phyloP scores from a whole-genome alignment of 1,140 invertebrate species.

The Stegodyphus dumicola region DNA sequence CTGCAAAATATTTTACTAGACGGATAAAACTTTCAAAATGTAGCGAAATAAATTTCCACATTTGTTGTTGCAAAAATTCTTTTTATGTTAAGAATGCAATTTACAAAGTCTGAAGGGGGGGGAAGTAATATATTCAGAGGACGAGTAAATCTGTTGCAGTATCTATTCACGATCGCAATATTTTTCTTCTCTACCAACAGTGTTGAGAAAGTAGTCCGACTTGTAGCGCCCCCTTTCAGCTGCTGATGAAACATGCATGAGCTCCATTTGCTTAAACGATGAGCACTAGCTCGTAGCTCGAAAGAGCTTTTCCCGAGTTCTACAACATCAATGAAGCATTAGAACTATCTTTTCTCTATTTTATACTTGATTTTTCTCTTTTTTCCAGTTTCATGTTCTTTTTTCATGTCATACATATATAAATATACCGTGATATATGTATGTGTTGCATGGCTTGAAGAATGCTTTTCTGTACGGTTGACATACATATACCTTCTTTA shows the following conservation, averaged over 20 bases:
- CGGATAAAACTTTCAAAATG: not conserved
- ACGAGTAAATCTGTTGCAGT: not conserved
- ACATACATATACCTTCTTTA: too few species aligned
- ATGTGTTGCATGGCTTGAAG: too few species aligned
- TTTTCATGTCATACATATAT: too few species aligned
- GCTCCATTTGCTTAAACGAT: conserved; percentile 30
- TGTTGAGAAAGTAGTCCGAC: conserved; percentile 7
- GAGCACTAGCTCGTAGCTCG: too few species aligned
- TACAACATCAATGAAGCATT: too few species aligned
- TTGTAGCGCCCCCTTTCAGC: conserved; percentile 23
- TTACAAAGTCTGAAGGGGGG: not conserved
- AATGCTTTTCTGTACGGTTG: too few species aligned
- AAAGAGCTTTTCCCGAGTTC: too few species aligned
- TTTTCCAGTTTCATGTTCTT: too few species aligned
- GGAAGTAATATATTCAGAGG: not conserved
- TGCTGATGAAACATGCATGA: conserved; percentile 34
- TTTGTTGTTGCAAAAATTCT: not conserved
- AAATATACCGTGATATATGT: too few species aligned
- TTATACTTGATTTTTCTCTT: too few species aligned
- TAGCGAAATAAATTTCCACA: not conserved
- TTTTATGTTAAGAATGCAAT: not conserved
- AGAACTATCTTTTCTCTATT: too few species aligned
- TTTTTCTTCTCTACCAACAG: not conserved
- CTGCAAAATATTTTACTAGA: too few species aligned
- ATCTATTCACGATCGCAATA: not conserved